phyloP scores from a whole-genome alignment of 2,113 vertebrate genomes.

The Sialia sialis region DNA sequence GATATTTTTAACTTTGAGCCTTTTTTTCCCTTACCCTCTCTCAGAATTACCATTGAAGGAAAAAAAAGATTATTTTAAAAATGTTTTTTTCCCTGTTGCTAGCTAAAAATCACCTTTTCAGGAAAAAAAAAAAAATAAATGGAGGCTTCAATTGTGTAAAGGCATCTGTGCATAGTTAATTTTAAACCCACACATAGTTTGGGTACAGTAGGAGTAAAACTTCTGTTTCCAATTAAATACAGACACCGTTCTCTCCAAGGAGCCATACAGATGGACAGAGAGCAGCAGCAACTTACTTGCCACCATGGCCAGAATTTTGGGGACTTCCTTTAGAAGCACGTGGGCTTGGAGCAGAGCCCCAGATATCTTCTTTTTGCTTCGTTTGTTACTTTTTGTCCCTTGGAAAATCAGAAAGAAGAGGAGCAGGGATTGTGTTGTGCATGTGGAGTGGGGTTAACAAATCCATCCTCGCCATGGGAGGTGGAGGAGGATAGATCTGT shows the following conservation, averaged over 20 bases:
- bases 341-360: background rate
- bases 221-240: background rate
- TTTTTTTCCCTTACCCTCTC: background rate
- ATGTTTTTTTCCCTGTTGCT: background rate
- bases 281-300: background rate
- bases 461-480: background rate
- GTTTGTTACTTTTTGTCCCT: background rate
- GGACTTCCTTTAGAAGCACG: background rate
- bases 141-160: background rate
- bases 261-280: background rate
- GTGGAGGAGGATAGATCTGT: background rate
- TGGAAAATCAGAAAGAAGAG: background rate
- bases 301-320: background rate
- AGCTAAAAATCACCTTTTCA: background rate
- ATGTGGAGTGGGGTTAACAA: background rate
- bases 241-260: background rate
- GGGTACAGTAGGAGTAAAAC: background rate
- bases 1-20: background rate
- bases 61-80: background rate
- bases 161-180: background rate
- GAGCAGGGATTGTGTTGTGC: background rate
- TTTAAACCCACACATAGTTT: background rate
- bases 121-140: background rate
- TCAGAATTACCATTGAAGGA: background rate
- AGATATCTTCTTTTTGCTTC: background rate